Percentiles rank a stretch among this genome's conserved stretches.
These are phyloP conservation scores for Spilogale gracilis DNA, from an alignment of 2,113 vertebrate species.

Conservation along the genomic window DNA sequence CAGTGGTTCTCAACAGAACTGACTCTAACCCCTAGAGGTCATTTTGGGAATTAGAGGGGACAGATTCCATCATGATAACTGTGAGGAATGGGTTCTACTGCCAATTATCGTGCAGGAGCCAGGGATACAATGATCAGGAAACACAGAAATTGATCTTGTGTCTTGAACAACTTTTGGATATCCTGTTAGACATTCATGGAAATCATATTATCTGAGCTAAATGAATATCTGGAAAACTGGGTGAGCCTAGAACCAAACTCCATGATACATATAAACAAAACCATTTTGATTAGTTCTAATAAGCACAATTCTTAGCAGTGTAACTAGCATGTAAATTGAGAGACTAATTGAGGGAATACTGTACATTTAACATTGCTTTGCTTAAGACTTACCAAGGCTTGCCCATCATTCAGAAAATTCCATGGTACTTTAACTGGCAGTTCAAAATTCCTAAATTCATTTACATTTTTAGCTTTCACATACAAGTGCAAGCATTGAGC, in stretches of 20 bases:
- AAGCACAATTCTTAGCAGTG: neutral
- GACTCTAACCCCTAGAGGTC: neutral
- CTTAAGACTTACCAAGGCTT: neutral
- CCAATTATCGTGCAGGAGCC: neutral
- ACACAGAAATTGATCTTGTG: neutral
- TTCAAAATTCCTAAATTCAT: constrained; percentile 32
- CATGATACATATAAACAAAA: neutral
- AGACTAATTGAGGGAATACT: neutral
- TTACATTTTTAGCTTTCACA: constrained; percentile 40
- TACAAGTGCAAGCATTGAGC: neutral
- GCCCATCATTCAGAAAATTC: constrained; percentile 27
- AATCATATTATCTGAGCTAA: neutral
- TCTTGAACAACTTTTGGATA: neutral
- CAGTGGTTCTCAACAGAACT: neutral
- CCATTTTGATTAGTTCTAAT: constrained; percentile 23
- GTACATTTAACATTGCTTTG: neutral
- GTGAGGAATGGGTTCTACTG: neutral
- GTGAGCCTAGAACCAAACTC: neutral
- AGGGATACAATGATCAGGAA: neutral
- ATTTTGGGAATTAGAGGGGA: neutral
- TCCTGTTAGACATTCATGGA: neutral
- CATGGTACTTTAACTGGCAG: neutral
- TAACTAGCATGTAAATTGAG: neutral
- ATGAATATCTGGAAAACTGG: neutral
- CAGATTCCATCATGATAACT: constrained; percentile 2